A percentile compares a stretch with the other conserved stretches of the same genome.
Evolutionary conservation across 2,797 vertebrate species (phyloP).

Genomic region (Lutjanus argentimaculatus): DNA sequence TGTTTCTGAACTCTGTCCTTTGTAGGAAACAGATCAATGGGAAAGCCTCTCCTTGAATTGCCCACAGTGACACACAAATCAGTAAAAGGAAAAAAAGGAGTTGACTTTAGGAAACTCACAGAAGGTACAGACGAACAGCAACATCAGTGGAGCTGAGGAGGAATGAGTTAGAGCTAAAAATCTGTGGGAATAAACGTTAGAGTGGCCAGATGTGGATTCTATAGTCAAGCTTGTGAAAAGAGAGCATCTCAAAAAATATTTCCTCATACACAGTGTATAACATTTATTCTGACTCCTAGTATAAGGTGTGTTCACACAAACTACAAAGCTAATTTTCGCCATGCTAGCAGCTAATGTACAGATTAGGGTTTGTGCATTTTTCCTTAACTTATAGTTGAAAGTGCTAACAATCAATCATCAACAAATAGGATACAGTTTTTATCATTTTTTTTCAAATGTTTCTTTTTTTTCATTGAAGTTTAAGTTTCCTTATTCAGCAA

Average conservation of each 20-base stretch:
- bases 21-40: conserved; percentile 83
- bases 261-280: background rate
- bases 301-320: background rate
- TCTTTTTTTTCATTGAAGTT: too few species aligned
- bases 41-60: conserved; percentile 73
- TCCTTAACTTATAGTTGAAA: too few species aligned
- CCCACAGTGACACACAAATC: conserved; percentile 78
- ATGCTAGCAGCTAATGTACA: too few species aligned
- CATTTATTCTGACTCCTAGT: background rate
- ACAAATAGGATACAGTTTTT: too few species aligned
- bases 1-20: conserved; percentile 84
- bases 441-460: too few species aligned
- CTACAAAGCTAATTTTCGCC: background rate
- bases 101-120: conserved; percentile 27
- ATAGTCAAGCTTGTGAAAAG: background rate
- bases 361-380: too few species aligned
- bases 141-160: background rate
- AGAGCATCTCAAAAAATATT: too few species aligned
- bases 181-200: background rate
- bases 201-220: background rate
- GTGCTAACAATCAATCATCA: too few species aligned
- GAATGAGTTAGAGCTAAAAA: background rate
- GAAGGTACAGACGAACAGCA: background rate
- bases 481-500: too few species aligned
- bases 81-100: conserved; percentile 15